phyloP scores from a whole-genome alignment of 2,797 vertebrate species.

The Characodon lateralis region DNA sequence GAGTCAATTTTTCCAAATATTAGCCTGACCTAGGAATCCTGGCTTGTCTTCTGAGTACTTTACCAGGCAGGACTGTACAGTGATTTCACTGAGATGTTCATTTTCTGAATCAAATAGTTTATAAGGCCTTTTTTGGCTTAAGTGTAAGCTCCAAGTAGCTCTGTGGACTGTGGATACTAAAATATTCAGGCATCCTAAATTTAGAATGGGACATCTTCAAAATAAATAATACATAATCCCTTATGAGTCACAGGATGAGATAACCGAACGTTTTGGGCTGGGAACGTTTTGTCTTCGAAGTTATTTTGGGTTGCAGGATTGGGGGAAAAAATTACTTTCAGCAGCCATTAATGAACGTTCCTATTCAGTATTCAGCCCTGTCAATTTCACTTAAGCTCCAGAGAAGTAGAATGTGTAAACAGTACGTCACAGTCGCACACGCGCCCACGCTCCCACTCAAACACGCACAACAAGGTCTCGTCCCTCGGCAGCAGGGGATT shows the following conservation, averaged over 20 bases:
- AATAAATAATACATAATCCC: constrained; percentile 33
- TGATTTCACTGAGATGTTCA: constrained; percentile 60
- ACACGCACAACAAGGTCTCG: constrained; percentile 61
- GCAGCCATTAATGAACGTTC: constrained; percentile 41
- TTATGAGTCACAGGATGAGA: constrained; percentile 31
- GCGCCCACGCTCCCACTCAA: constrained; percentile 40
- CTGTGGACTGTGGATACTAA: constrained; percentile 45
- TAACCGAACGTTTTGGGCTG: constrained; percentile 5
- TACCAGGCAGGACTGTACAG: constrained; percentile 56
- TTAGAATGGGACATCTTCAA: constrained; percentile 41
- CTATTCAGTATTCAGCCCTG: constrained; percentile 44
- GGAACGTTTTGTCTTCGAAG: constrained; percentile 8
- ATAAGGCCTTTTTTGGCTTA: constrained; percentile 49
- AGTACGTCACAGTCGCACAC: constrained; percentile 47
- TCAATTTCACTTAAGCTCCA: constrained; percentile 49
- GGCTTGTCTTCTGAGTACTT: constrained; percentile 41
- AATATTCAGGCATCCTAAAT: constrained; percentile 55
- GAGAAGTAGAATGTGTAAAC: constrained; percentile 60
- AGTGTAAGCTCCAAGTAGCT: constrained; percentile 28
- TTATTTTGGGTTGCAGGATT: constrained; percentile 18
- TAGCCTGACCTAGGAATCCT: constrained; percentile 79
- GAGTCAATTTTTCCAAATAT: constrained; percentile 82
- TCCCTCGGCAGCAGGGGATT: constrained; percentile 80
- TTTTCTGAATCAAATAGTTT: constrained; percentile 65
- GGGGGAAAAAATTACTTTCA: constrained; percentile 16